Base-by-base conservation (phyloP, 2,113 vertebrate genomes). In the Prietella phreatophila region DNA sequence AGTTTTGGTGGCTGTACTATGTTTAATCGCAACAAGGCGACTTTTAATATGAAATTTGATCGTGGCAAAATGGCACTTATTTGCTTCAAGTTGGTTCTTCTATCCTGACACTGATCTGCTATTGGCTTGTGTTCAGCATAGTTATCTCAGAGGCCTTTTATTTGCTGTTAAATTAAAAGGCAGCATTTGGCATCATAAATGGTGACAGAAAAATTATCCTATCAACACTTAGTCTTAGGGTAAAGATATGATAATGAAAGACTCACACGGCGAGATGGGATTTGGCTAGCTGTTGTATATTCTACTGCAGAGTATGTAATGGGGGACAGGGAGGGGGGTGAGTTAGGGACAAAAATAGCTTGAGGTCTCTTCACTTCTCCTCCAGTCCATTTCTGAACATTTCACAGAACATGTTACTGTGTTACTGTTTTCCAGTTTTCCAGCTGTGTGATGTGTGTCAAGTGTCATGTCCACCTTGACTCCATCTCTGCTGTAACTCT, bases 181-280 rank as follows among this genome's bases (percentile, higher is more conserved):
- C 42, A 63, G 47, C 82, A 65, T 67, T 84, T 84, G 65, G 82
- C 61, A 69, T 61, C 39, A 47, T 50, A 73, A 84, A 69, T 39
- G 22, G 67, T 58, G 67, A 58, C 83, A 85, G 83, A 73, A 75
- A 75, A 85, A 85, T 85, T 25, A 85, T 53, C 50, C 83, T 36
- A 85, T 85, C 67, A 85, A 58, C 83, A 55, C 22, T 75, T 55
- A 73, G 83, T 71, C 50, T 75, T 14, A 39, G 50, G 30, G 69
- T 73, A 50, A 80, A 14, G 75, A 33, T 65, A 63, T 50, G 73
- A 53, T 61, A 78, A 78, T 78, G 56, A 86, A 55, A 73, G 67
- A 56, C 65, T 22, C 33, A 71, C 20, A 55, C 25, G n/a, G 19
- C 20, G 83, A 56, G 83, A 58, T 60, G 30, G 53, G 79, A 58